Base-by-base conservation (phyloP, 1,140 invertebrate genomes). In the Colletes gigas region DNA sequence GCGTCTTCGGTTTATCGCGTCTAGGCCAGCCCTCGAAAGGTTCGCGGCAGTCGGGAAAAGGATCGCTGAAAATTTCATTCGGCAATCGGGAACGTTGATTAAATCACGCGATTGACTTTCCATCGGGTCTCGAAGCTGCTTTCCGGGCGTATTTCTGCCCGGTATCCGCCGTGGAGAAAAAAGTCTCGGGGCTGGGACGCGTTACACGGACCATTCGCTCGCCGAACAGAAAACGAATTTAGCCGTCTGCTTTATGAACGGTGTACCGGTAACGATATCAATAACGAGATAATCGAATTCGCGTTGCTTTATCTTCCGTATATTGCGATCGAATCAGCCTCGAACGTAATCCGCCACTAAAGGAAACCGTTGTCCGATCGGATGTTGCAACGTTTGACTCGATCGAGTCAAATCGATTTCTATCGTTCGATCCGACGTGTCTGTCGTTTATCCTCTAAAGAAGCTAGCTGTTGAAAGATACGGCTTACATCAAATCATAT, bases 261-360 rank as follows among this genome's bases (percentile, higher is more conserved):
- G 55, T 57, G 4, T 19, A 57, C n/a, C 30, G 21, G 19, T 63
- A 74, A 63, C 71, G 72, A 65, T 74, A 74, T 74, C 72, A 41
- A 65, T 74, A 65, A 74, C 60, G 14, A 44, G 17, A 54, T 74
- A 66, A 74, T 74, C 47, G 72, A 74, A 74, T 74, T 50, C 72
- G 14, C 8, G 60, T 8, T 30, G 30, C 7, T 63, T 12, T 14
- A 41, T 17, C 39, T 30, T 15, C 21, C 15, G 63, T 12, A 44
- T 10, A 65, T 65, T n/a, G 63, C 41, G 41, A n/a, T 66, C 63
- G 17, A 19, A 65, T n/a, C 17, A 9, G 4, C 47, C n/a, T 17
- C 41, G 8, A 19, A 66, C 14, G 60, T 39, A 39, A 39, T 39
- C 39, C 50, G 9, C 3, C 8, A 12, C 44, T 47, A 47, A 47